Base-by-base conservation (phyloP, 2,797 vertebrate genomes). In the Gymnodraco acuticeps region DNA sequence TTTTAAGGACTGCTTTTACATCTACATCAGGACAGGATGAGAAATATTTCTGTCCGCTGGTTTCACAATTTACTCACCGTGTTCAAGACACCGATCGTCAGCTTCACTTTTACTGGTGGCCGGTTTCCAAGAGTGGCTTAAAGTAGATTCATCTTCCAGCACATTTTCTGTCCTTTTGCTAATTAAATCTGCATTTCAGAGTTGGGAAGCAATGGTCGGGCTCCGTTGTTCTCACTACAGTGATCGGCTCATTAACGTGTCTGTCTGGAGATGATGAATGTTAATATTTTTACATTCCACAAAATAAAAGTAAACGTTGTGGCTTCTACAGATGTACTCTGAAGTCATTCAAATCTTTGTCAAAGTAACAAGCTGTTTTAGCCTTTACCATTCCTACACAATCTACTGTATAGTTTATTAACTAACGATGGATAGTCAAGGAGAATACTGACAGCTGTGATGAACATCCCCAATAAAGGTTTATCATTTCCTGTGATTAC, bases 211-310 rank as follows among this genome's bases (percentile, higher is more conserved):
- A 0, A 20, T 2, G 14, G 10, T 11, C 3, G 2, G 48, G 5
- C 23, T 54, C 17, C 19, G 31, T 15, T 53, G 41, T 47, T 51
- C 7, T 60, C 38, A 17, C 48, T 7, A 5, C 54, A 9, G 20
- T 20, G 8, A 27, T 27, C 27, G 27, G 4, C 67, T 38, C 52
- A 71, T 68, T 12, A n/a, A 48, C 27, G 27, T 41, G 45, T 70
- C 13, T 10, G 31, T 68, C 47, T 54, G 20, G 48, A 74, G 56
- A 70, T 27, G 38, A n/a, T 78, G 59, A 83, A 79, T 83, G 78
- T 75, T 17, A 3, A 61, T 73, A 47, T 79, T 84, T 83, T 87
- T 85, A 80, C 83, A 87, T 89, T 89, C 81, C 81, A 68, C 55
- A 47, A 15, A 80, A 65, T 55, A 73, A 79, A 81, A 51, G 17